These are phyloP conservation scores for Spheniscus mendiculus DNA, from an alignment of 2,113 vertebrate genomes.

Conservation along the genomic window DNA sequence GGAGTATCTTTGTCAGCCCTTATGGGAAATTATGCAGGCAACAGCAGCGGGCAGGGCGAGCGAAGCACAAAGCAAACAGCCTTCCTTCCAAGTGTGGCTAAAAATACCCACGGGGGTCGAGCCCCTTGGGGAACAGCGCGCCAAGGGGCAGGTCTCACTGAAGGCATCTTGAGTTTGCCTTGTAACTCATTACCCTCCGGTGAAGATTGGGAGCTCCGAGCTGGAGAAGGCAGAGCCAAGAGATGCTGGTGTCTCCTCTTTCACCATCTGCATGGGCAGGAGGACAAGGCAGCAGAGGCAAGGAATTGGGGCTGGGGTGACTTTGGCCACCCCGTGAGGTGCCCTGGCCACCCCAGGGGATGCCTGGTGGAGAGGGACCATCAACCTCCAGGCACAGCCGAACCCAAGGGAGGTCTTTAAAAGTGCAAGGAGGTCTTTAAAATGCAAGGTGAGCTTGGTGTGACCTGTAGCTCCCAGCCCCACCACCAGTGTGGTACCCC, in stretches of 20 bases:
- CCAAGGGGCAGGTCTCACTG: neutral
- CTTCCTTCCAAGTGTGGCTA: neutral
- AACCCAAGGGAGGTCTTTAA: neutral
- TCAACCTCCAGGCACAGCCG: fast-evolving
- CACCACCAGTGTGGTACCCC: neutral
- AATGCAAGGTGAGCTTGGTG: neutral
- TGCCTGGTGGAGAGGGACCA: neutral
- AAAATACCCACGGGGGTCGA: neutral
- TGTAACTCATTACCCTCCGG: neutral
- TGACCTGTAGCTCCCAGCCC: neutral
- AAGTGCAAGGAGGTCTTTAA: neutral
- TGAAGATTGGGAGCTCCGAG: fast-evolving
- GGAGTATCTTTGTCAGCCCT: neutral
- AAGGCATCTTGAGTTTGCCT: neutral
- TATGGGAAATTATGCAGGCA: neutral
- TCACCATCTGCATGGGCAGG: neutral
- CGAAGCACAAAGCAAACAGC: neutral
- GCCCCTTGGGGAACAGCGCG: fast-evolving
- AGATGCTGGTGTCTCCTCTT: neutral
- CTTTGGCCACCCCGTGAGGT: fast-evolving
- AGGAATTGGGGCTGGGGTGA: neutral
- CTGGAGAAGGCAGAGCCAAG: neutral
- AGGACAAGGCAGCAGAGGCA: neutral
- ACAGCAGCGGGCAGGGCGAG: fast-evolving
- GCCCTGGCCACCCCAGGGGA: neutral